Percentiles rank a stretch among this genome's conserved stretches.
These are phyloP conservation scores for Arctia plantaginis DNA, from an alignment of 2,888 invertebrate species.

Conservation along the genomic window DNA sequence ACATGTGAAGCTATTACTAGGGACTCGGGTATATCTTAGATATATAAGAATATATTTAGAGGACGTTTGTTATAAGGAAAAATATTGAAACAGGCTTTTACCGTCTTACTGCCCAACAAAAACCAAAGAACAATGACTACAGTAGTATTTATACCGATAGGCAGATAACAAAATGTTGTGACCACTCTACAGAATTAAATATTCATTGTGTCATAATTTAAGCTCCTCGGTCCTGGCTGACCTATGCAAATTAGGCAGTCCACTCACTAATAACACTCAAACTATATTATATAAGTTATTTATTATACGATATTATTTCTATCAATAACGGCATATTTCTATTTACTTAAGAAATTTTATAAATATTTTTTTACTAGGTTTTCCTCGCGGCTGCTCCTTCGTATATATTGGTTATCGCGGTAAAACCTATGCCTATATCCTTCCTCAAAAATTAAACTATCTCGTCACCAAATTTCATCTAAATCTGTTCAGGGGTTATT, in stretches of 20 bases:
- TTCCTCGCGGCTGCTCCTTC: too few species aligned
- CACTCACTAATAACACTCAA: conserved; percentile 27
- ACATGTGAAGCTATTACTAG: too few species aligned
- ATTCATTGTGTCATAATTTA: conserved; percentile 19
- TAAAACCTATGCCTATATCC: too few species aligned
- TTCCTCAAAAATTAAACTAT: too few species aligned
- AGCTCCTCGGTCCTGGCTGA: conserved; percentile 32
- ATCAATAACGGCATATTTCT: neutral
- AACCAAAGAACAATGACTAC: neutral
- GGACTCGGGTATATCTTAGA: too few species aligned
- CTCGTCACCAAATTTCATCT: too few species aligned
- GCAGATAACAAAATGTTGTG: neutral
- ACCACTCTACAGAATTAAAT: neutral
- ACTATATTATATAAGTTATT: conserved; percentile 9
- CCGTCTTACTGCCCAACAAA: neutral
- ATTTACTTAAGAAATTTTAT: neutral
- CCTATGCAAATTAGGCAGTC: conserved; percentile 58
- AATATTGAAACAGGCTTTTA: neutral
- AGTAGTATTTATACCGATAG: neutral
- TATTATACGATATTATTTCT: conserved; percentile 1
- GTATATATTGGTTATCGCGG: too few species aligned
- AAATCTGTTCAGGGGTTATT: too few species aligned
- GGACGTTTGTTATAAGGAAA: too few species aligned
- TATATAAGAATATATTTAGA: too few species aligned
- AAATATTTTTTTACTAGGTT: neutral